Evolutionary conservation across 1,140 invertebrate species (phyloP).

Genomic region (Drosophila seguyi): DNA sequence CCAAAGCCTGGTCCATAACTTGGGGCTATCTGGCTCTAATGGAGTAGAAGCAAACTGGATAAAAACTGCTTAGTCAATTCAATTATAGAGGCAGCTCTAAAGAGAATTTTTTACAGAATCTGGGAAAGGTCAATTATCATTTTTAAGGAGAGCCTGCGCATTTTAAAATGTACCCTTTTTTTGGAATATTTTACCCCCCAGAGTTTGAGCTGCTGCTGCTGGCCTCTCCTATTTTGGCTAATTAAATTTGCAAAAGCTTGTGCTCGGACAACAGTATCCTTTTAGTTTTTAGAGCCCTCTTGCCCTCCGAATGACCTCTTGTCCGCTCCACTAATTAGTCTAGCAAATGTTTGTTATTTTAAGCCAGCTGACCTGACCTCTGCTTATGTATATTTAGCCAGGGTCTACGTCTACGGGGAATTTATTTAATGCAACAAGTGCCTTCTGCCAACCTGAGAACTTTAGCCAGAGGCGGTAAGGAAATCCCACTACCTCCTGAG

Average conservation of each 20-base stretch:
- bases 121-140: slow-evolving; percentile 26
- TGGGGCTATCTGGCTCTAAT: slow-evolving; percentile 31
- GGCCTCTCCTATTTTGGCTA: slow-evolving; percentile 26
- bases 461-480: slow-evolving; percentile 16
- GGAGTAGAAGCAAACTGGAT: slow-evolving; percentile 11
- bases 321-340: slow-evolving; percentile 54
- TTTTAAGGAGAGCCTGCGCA: slow-evolving; percentile 8
- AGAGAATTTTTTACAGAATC: slow-evolving; percentile 2
- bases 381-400: slow-evolving; percentile 10
- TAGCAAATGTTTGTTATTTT: slow-evolving; percentile 39
- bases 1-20: slow-evolving; percentile 1
- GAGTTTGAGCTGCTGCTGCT: background rate
- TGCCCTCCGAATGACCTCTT: slow-evolving; percentile 38
- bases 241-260: slow-evolving; percentile 63
- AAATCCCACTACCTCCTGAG: slow-evolving; percentile 8
- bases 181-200: background rate
- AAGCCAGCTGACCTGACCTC: slow-evolving; percentile 29
- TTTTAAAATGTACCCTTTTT: slow-evolving; percentile 8
- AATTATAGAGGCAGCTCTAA: slow-evolving; percentile 21
- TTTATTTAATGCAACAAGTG: slow-evolving; percentile 57
- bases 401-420: slow-evolving; percentile 1
- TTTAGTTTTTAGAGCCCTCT: slow-evolving; percentile 47
- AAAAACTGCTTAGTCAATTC: slow-evolving; percentile 30
- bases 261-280: slow-evolving; percentile 43
- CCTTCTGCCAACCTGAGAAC: slow-evolving; percentile 20